Percentiles rank a stretch among this genome's conserved stretches.
These are phyloP conservation scores for Pogoniulus pusillus DNA, from an alignment of 2,797 vertebrate genomes.

Conservation along the genomic window DNA sequence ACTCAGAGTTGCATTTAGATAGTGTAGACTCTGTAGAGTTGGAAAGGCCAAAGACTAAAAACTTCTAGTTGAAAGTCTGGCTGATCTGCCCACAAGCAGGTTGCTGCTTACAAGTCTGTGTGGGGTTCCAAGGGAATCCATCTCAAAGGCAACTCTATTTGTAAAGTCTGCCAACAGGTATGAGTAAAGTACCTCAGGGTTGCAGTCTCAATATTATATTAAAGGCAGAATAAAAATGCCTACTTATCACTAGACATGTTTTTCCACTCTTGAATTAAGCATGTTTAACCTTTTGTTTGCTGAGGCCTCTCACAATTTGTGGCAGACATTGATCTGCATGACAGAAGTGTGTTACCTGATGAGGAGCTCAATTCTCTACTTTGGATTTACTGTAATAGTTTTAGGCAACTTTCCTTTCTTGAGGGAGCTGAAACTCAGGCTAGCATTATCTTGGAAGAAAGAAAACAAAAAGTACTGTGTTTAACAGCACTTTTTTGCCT, in stretches of 20 bases:
- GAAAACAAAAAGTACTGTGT: neutral
- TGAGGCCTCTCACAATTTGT: neutral
- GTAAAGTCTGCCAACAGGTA: neutral
- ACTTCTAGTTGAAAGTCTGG: neutral
- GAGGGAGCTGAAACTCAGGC: neutral
- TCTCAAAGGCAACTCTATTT: neutral
- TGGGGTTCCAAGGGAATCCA: neutral
- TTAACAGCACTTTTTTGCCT: neutral
- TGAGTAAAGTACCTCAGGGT: neutral
- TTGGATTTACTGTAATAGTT: neutral
- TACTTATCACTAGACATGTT: accelerated
- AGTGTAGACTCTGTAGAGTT: neutral
- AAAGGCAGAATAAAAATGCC: neutral
- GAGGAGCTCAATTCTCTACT: neutral
- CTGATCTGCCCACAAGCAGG: neutral
- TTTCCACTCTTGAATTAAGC: neutral
- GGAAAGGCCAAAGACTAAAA: neutral
- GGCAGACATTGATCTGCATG: too few species aligned
- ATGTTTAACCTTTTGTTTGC: neutral
- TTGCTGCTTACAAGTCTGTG: neutral
- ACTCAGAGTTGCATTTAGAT: neutral
- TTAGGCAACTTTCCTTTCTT: neutral
- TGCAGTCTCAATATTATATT: neutral
- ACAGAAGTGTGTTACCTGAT: neutral
- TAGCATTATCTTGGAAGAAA: neutral